These are phyloP conservation scores for Microchirus variegatus DNA, from an alignment of 2,797 vertebrate species.

Conservation along the genomic window DNA sequence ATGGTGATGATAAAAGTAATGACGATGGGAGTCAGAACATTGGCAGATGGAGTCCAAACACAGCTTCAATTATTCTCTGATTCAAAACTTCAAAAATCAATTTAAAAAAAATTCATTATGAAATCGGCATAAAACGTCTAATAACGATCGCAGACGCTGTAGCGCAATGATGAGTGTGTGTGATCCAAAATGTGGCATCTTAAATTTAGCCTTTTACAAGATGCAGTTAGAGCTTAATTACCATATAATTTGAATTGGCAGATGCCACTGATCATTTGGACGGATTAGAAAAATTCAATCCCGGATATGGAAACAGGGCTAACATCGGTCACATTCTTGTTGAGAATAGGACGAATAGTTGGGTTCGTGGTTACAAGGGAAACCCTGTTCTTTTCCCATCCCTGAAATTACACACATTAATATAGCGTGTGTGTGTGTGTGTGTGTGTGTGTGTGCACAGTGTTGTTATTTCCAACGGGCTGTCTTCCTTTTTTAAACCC, in stretches of 20 bases:
- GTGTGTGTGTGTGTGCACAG: too few relatives aligned
- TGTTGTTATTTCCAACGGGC: constrained; percentile 53
- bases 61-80: constrained; percentile 16
- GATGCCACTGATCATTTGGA: constrained; percentile 46
- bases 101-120: constrained; percentile 25
- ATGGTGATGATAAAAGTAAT: constrained; percentile 59
- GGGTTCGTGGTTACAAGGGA: constrained; percentile 65
- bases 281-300: constrained; percentile 46
- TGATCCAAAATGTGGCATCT: constrained; percentile 19
- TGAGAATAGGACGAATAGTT: constrained; percentile 66
- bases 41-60: constrained; percentile 24
- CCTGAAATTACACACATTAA: constrained; percentile 70
- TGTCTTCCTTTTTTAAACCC: constrained; percentile 28
- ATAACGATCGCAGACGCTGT: constrained; percentile 8
- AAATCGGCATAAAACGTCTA: constrained; percentile 9
- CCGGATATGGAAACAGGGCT: constrained; percentile 42
- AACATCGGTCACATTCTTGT: constrained; percentile 56
- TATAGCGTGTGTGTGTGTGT: constrained; percentile 39
- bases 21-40: constrained; percentile 41
- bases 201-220: constrained; percentile 47
- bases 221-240: constrained; percentile 37
- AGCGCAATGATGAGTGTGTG: constrained; percentile 7
- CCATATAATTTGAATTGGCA: constrained; percentile 55
- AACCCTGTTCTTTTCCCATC: constrained; percentile 53
- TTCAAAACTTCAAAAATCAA: too few relatives aligned